These are phyloP conservation scores for Spheniscus mendiculus DNA, from an alignment of 2,113 vertebrate species.

Conservation along the genomic window DNA sequence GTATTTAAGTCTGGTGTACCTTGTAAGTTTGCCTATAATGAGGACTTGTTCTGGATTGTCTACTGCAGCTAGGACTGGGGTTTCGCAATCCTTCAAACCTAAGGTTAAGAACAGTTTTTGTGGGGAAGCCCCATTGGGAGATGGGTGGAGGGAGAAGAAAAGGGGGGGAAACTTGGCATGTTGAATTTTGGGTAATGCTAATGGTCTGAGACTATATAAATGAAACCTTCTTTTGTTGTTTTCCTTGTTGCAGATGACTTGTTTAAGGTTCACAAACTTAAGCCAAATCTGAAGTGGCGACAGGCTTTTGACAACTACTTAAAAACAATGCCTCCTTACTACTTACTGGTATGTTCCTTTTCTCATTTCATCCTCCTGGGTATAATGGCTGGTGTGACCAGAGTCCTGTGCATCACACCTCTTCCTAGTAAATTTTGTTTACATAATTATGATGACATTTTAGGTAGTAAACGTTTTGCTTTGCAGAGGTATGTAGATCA, in stretches of 20 bases:
- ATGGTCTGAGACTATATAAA: background rate
- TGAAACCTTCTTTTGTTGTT: conserved; percentile 39
- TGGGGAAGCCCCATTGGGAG: conserved; percentile 27
- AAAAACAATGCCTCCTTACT: conserved; percentile 88
- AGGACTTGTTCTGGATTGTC: background rate
- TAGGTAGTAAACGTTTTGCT: background rate
- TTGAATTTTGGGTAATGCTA: background rate
- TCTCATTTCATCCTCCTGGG: background rate
- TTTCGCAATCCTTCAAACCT: conserved; percentile 19
- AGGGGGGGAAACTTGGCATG: background rate
- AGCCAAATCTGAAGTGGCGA: conserved; percentile 85
- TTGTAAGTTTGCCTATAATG: background rate
- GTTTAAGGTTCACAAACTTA: conserved; percentile 88
- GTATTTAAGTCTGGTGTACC: conserved; percentile 1
- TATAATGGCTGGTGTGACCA: conserved; percentile 17
- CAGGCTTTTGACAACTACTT: conserved; percentile 86
- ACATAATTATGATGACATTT: background rate
- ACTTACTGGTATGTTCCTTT: conserved; percentile 80
- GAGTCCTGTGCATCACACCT: conserved; percentile 21
- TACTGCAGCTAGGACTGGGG: conserved; percentile 34
- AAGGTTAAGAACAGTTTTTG: conserved; percentile 41
- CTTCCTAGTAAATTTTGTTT: conserved; percentile 3
- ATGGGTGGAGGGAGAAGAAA: background rate
- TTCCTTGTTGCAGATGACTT: conserved; percentile 83
- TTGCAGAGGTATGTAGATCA: conserved; percentile 23